phyloP scores from a whole-genome alignment of 2,888 invertebrate genomes.

The Pediacus dermestoides region DNA sequence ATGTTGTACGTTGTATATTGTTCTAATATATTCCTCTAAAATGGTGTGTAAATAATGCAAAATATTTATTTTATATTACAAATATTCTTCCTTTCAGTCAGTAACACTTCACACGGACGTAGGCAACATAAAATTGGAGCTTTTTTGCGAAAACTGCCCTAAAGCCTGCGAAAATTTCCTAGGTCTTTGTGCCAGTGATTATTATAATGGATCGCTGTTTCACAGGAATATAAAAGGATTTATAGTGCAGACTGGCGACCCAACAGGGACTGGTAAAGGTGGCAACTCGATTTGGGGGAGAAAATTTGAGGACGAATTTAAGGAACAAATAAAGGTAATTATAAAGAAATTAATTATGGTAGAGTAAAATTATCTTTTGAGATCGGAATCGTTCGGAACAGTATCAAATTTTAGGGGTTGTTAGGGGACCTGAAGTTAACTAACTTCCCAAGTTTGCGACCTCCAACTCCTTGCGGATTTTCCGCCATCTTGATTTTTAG shows the following conservation, averaged over 20 bases:
- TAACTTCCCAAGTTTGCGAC: too few species aligned
- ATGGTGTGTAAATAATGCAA: too few species aligned
- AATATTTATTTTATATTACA: too few species aligned
- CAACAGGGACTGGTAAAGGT: conserved; percentile 93
- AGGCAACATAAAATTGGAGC: conserved; percentile 96
- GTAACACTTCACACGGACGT: conserved; percentile 94
- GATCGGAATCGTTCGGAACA: too few species aligned
- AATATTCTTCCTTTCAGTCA: conserved; percentile 54
- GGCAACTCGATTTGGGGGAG: conserved; percentile 95
- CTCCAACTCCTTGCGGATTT: too few species aligned
- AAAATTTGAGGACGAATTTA: conserved; percentile 97
- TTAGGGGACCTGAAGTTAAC: too few species aligned
- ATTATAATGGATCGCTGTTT: conserved; percentile 75
- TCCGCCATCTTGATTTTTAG: too few species aligned
- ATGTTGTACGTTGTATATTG: too few species aligned
- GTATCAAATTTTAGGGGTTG: too few species aligned
- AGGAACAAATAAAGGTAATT: conserved; percentile 84
- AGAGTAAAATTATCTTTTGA: too few species aligned
- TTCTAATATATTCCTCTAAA: too few species aligned
- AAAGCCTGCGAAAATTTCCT: conserved; percentile 97
- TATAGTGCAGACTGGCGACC: conserved; percentile 78
- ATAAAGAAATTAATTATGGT: too few species aligned
- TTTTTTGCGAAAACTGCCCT: conserved; percentile 93
- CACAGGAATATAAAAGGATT: conserved; percentile 78
- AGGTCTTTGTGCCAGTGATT: conserved; percentile 92